Base-by-base conservation (phyloP, 2,797 vertebrate genomes). In the Hephaestus fuliginosus region DNA sequence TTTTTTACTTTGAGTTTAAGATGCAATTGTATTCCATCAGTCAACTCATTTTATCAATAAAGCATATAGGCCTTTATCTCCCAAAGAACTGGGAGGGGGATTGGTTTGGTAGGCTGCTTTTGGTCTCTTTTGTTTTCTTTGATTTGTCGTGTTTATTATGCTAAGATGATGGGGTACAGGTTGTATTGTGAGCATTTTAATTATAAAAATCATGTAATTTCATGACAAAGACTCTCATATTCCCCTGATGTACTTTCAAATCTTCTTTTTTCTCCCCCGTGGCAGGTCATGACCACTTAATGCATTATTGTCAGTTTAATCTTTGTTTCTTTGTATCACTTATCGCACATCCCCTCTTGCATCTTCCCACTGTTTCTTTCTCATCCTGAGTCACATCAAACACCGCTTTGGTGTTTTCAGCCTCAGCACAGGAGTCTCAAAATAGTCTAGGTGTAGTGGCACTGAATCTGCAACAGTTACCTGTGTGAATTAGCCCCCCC, bases 371-470 rank as follows among this genome's bases (percentile, higher is more conserved):
- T 43, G 78, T 60, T 78, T 76, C 58, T 62, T 18, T 80, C 55
- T 68, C 43, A 74, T 76, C 39, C 49, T 74, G 53, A 86, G 30
- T 81, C 58, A 76, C 80, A 85, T 86, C 82, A 91, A 78, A 89
- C 36, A 20, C 13, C n/a, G 57, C 78, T 80, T 86, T 81, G 22
- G 28, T 77, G 68, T 81, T 82, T 78, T 7, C 48, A 71, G 58
- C 43, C 65, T 63, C 2, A 78, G 76, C 55, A 48, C 49, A 74
- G 56, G 12, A 71, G 60, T 83, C 77, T 87, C 8, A 79, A 79
- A 91, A 89, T 81, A 82, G 82, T 76, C 63, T 15, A 71, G 20
- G 51, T 71, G 75, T 44, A 78, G 77, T 65, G 52, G 53, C 64
- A 70, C 41, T 51, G 67, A 78, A 53, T 81, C 78, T 78, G 77